Evolutionary conservation across 1,140 invertebrate genomes (phyloP).

Genomic region (Globodera ellingtonae): DNA sequence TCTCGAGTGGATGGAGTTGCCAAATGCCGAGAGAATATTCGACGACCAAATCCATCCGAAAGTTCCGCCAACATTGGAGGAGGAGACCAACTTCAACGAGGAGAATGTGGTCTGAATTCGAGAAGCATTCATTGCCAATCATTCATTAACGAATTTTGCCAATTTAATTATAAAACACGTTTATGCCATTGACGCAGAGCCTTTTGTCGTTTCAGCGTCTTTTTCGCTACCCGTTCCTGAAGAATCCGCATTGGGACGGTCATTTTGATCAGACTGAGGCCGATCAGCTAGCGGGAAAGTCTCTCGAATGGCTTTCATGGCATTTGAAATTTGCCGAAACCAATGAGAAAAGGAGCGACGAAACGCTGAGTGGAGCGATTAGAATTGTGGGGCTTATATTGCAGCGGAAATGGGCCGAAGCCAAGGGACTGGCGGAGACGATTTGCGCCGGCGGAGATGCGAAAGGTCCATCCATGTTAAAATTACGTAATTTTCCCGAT

Average conservation of each 20-base stretch:
- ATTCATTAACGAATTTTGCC: no score
- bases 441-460: not conserved
- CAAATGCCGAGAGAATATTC: slow-evolving; percentile 61
- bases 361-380: not conserved
- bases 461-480: not conserved
- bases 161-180: slow-evolving; percentile 1
- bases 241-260: slow-evolving; percentile 81
- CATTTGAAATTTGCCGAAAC: slow-evolving; percentile 26
- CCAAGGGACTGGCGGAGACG: not conserved
- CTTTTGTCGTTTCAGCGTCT: slow-evolving; percentile 69
- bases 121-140: not conserved
- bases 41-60: slow-evolving; percentile 23
- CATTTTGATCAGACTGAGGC: slow-evolving; percentile 81
- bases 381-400: slow-evolving; percentile 12
- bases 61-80: slow-evolving; percentile 14
- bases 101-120: slow-evolving; percentile 60
- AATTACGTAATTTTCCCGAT: no score
- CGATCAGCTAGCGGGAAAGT: slow-evolving; percentile 77
- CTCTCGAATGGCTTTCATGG: slow-evolving; percentile 69
- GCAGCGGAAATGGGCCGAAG: slow-evolving; percentile 13
- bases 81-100: slow-evolving; percentile 55
- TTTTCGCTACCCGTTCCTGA: slow-evolving; percentile 77
- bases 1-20: slow-evolving; percentile 71
- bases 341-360: not conserved
- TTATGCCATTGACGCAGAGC: no score